Conservation (phyloP, 2,888 invertebrate genomes). For the Drosophila subquinaria region DNA sequence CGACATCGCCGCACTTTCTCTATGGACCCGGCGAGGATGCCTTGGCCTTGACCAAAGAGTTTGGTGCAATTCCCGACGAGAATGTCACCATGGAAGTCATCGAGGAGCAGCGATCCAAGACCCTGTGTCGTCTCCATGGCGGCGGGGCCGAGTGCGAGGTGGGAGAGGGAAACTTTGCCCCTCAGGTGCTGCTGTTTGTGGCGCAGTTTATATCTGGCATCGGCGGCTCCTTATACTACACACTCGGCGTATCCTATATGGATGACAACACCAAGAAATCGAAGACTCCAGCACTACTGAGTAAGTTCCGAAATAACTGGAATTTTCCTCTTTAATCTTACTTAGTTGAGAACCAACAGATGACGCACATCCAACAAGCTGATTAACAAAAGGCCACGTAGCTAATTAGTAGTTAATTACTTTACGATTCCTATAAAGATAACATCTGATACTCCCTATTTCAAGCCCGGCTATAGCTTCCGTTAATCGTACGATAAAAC, state of each 20-base stretch:
- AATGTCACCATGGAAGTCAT: slow-evolving; percentile 86
- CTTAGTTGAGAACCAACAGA: background rate
- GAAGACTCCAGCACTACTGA: slow-evolving; percentile 90
- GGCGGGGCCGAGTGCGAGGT: slow-evolving; percentile 85
- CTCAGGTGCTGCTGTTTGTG: slow-evolving; percentile 88
- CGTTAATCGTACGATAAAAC: slow-evolving; percentile 2
- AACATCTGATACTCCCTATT: background rate
- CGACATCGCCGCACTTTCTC: slow-evolving; percentile 89
- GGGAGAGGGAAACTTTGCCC: slow-evolving; percentile 88
- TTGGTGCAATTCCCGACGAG: slow-evolving; percentile 85
- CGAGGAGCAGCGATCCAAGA: slow-evolving; percentile 87
- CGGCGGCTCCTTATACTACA: slow-evolving; percentile 89
- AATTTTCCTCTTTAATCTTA: background rate
- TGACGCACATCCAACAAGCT: slow-evolving; percentile 2
- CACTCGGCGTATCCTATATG: slow-evolving; percentile 90
- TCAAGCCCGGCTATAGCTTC: slow-evolving; percentile 20
- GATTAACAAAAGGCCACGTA: background rate
- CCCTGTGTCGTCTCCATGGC: slow-evolving; percentile 86
- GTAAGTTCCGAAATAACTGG: slow-evolving; percentile 85
- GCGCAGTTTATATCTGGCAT: slow-evolving; percentile 91
- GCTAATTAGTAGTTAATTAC: background rate
- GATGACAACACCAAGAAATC: slow-evolving; percentile 92
- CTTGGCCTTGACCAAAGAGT: slow-evolving; percentile 88
- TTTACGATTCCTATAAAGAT: slow-evolving; percentile 40
- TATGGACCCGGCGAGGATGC: slow-evolving; percentile 90